These are phyloP conservation scores for Melanotus villosus DNA, from an alignment of 2,888 invertebrate genomes.

Conservation along the genomic window DNA sequence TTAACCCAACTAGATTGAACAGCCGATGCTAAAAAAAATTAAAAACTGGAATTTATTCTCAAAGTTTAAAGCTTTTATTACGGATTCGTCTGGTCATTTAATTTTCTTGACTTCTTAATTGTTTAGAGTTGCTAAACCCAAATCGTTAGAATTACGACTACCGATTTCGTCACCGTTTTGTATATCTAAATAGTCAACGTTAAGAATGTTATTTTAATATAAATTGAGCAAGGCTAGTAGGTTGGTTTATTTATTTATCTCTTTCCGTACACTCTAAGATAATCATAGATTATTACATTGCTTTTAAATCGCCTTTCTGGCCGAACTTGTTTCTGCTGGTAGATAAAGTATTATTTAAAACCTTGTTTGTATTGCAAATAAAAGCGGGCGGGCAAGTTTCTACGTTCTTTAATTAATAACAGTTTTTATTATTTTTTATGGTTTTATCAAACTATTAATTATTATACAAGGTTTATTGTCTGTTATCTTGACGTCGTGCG, in stretches of 20 bases:
- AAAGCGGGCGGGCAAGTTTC: background rate
- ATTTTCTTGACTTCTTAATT: too few species aligned
- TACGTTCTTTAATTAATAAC: background rate
- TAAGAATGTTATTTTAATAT: constrained; percentile 17
- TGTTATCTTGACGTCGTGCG: too few species aligned
- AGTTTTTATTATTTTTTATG: background rate
- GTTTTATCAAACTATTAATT: background rate
- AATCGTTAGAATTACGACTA: too few species aligned
- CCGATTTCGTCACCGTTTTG: background rate
- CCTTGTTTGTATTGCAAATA: background rate
- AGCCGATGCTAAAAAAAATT: too few species aligned
- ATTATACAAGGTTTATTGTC: background rate
- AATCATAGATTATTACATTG: constrained; percentile 15
- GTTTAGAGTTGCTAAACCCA: too few species aligned
- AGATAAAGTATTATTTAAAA: constrained; percentile 7
- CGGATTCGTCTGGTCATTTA: too few species aligned
- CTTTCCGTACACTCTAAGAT: background rate
- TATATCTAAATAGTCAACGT: constrained; percentile 14
- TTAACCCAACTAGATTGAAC: too few species aligned
- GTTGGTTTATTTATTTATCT: constrained; percentile 20
- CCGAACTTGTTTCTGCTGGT: constrained; percentile 8
- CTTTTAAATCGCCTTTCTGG: constrained; percentile 9
- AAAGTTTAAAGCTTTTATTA: too few species aligned
- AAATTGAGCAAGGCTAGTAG: constrained; percentile 15
- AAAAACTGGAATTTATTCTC: too few species aligned